Evolutionary conservation across 2,113 vertebrate genomes (phyloP).

Genomic region (Periophthalmodon schlosseri): DNA sequence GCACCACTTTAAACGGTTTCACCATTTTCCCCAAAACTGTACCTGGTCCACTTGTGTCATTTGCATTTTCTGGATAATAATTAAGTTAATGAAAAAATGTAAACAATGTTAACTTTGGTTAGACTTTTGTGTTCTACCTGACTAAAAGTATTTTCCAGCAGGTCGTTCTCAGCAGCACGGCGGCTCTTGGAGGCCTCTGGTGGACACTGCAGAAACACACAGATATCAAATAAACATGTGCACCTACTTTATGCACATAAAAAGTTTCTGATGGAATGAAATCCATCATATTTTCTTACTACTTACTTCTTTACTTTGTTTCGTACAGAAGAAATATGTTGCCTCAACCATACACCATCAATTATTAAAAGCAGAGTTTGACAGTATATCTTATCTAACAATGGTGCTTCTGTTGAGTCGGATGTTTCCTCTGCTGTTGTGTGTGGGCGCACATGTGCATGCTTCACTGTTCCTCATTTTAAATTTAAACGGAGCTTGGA

Average conservation of each 20-base stretch:
- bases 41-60: neutral
- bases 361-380: neutral
- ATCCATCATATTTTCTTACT: neutral
- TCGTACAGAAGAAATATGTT: neutral
- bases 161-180: slow-evolving; percentile 85
- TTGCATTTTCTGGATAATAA: neutral
- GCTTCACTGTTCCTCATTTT: slow-evolving; percentile 33
- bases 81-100: neutral
- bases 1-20: neutral
- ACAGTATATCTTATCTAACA: neutral
- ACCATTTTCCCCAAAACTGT: no score
- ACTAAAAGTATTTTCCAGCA: slow-evolving; percentile 82
- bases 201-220: slow-evolving; percentile 78
- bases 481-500: slow-evolving; percentile 56
- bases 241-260: neutral
- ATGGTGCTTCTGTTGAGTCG: neutral
- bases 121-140: slow-evolving; percentile 62
- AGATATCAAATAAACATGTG: slow-evolving; percentile 3
- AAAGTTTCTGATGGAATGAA: neutral
- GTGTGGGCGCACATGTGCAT: neutral
- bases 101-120: neutral
- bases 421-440: neutral
- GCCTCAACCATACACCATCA: neutral
- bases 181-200: slow-evolving; percentile 86
- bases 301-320: neutral